These are phyloP conservation scores for Meteorus colon DNA, from an alignment of 2,888 invertebrate genomes.

Conservation along the genomic window DNA sequence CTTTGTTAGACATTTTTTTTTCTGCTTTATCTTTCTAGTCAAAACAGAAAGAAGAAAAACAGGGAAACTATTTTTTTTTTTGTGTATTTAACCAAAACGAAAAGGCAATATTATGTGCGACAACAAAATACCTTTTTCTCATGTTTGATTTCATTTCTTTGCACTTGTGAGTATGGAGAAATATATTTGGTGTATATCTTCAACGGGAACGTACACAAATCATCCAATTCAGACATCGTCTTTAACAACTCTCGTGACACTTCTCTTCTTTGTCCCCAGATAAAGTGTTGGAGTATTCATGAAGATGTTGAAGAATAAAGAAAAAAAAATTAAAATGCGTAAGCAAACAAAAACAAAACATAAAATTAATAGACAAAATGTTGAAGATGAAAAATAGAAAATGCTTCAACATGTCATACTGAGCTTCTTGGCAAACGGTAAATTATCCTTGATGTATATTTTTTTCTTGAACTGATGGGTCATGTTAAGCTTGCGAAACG, in stretches of 20 bases:
- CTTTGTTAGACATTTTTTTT: not conserved
- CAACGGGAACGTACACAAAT: conserved; percentile 1
- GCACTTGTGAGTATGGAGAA: not conserved
- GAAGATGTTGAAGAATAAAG: not conserved
- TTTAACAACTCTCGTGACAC: conserved; percentile 5
- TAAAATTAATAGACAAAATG: conserved; percentile 9
- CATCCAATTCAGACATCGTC: not conserved
- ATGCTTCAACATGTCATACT: conserved; percentile 31
- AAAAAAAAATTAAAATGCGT: not conserved
- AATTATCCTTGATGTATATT: conserved; percentile 48
- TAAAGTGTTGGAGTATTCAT: not conserved
- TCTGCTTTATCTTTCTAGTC: not conserved
- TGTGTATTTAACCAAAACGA: conserved; percentile 9
- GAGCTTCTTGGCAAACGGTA: conserved; percentile 42
- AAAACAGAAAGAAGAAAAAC: not conserved
- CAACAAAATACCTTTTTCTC: conserved; percentile 34
- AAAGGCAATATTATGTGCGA: conserved; percentile 49
- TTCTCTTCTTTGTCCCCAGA: not conserved
- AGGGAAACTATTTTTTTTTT: not conserved
- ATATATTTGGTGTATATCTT: conserved; percentile 2
- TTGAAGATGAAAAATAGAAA: conserved; percentile 34
- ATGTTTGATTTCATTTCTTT: not conserved
- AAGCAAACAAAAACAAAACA: not conserved
- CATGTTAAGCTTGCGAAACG: conserved; percentile 43
- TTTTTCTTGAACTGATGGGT: conserved; percentile 23